Evolutionary conservation across 2,113 vertebrate species (phyloP).

Genomic region (Halcyon malimbica): DNA sequence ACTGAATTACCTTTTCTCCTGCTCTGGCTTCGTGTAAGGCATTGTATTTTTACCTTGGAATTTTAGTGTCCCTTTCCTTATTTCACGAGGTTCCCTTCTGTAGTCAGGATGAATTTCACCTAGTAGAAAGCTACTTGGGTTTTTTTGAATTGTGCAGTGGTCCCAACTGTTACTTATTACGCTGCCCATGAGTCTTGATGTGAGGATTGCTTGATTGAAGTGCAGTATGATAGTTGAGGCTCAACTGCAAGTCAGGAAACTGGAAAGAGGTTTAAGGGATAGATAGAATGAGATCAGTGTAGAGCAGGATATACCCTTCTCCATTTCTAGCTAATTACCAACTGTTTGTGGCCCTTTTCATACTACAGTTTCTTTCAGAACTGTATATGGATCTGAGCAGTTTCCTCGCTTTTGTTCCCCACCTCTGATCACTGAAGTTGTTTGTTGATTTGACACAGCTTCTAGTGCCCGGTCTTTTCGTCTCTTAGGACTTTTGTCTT

Average conservation of each 20-base stretch:
- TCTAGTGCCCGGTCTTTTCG: neutral
- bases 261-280: neutral
- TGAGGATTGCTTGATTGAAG: neutral
- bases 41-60: neutral
- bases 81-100: neutral
- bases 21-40: neutral
- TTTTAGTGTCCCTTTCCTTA: neutral
- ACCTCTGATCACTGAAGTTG: neutral
- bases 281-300: neutral
- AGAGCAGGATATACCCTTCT: neutral
- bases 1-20: neutral
- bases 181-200: neutral
- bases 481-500: neutral
- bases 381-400: rapidly evolving
- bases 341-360: neutral
- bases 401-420: neutral
- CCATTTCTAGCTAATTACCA: neutral
- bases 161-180: neutral
- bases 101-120: neutral
- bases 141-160: neutral
- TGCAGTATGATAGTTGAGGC: neutral
- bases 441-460: neutral
- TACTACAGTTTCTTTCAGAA: neutral
- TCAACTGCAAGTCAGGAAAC: neutral
- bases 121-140: neutral